Conservation (phyloP, 1,140 invertebrate species). For the Cheumatopsyche charites region DNA sequence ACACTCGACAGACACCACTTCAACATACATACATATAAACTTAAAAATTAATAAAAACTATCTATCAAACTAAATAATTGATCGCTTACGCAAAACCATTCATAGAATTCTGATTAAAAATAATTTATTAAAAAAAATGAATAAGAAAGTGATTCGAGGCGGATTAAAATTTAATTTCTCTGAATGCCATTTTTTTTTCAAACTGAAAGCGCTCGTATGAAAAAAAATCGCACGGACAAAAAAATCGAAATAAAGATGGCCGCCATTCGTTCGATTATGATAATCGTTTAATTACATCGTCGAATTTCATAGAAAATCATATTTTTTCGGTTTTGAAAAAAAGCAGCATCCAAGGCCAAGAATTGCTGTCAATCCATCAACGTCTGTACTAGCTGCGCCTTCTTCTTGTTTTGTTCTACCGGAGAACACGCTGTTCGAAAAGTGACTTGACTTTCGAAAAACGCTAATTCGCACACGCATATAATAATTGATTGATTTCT, state of each 20-base stretch:
- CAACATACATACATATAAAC: neutral
- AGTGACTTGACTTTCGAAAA: conserved; percentile 1
- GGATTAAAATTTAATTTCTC: conserved; percentile 2
- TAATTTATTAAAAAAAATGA: conserved; percentile 5
- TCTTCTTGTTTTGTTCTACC: conserved; percentile 38
- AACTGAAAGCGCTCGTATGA: neutral
- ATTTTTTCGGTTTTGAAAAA: conserved; percentile 45
- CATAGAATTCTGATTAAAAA: too few relatives aligned
- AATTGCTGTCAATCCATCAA: conserved; percentile 47
- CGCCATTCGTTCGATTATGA: conserved; percentile 33
- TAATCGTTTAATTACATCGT: conserved; percentile 45
- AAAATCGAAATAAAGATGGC: neutral
- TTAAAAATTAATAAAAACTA: too few relatives aligned
- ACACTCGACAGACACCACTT: conserved; percentile 2
- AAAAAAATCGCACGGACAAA: too few relatives aligned
- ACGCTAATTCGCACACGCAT: neutral
- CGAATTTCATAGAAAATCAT: conserved; percentile 44
- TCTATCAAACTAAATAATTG: too few relatives aligned
- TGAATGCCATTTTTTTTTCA: neutral
- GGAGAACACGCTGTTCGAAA: conserved; percentile 21
- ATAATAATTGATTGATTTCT: conserved; percentile 3
- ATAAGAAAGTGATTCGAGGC: neutral
- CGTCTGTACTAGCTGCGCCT: conserved; percentile 35
- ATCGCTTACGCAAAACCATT: too few relatives aligned
- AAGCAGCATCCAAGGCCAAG: conserved; percentile 40